Base-by-base conservation (phyloP, 92 coral and sea anemone species). In the Porites lobata region DNA sequence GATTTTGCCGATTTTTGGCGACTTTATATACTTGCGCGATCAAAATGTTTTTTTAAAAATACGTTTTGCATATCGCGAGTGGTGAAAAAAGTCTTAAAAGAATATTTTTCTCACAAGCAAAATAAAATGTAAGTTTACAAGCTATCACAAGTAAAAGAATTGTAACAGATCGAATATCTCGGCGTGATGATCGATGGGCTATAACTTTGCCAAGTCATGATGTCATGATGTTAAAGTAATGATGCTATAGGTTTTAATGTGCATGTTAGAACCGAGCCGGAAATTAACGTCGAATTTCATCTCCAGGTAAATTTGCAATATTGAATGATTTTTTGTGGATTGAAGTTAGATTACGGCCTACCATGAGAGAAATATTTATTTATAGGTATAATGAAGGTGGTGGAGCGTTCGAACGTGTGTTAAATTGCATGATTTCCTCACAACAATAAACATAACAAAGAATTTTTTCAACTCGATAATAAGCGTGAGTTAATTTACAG, bases 221-320 rank as follows among this genome's bases (percentile, higher is more conserved):
- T 14, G 61, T 56, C 61, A 56, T 22, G 24, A 22, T 22, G 14
- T 14, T 9, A 10, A 56, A 10, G 11, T 56, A 10, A 56, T 56
- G 11, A 56, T 62, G 32, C 26, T 59, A 26, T 58, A 77, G 13
- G 17, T 52, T 76, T 22, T 18, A 38, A 38, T 38, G 21, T 64
- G n/a, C 68, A 77, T 24, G 66, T 62, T 14, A 62, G 20, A 58
- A 9, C 12, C 47, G 47, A 56, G 81, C 57, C 81, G 81, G 81
- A 77, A 77, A 59, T 76, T 56, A 56, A 56, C 61, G 61, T 56
- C 61, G 47, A 38, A 38, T 56, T 56, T 56, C 11, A 56, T 2
- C 11, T 56, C 61, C 61, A 56, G 13, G 47, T 38, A 19, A 32
- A 61, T 24, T 78, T 68, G 9, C 20, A 43, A 62, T 62, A 32